Percentiles rank a stretch among this genome's conserved stretches.
These are phyloP conservation scores for Camarhynchus parvulus DNA, from an alignment of 2,113 vertebrate genomes.

Conservation along the genomic window DNA sequence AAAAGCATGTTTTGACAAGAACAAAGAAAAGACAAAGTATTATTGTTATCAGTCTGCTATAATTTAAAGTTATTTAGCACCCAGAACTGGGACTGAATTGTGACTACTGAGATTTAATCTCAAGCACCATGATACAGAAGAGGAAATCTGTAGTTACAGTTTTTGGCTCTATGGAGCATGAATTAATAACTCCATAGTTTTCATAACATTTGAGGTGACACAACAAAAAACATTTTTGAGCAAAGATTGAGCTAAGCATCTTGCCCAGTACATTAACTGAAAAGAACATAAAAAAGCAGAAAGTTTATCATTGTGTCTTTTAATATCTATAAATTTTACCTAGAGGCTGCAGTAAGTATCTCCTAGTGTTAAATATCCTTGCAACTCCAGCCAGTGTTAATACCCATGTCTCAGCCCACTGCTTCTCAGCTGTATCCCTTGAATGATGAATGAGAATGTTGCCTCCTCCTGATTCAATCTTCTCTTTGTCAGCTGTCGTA, in stretches of 20 bases:
- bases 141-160: background rate
- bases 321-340: conserved; percentile 73
- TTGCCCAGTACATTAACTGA: background rate
- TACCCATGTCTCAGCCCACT: conserved; percentile 99
- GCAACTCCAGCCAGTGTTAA: conserved; percentile 95
- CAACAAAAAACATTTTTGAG: background rate
- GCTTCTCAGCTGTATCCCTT: conserved; percentile 98
- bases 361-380: conserved; percentile 96
- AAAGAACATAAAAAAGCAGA: background rate
- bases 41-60: background rate
- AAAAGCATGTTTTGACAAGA: background rate
- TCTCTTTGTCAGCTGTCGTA: conserved; percentile 97
- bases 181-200: background rate
- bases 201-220: background rate
- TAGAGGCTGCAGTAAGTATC: conserved; percentile 92
- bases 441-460: conserved; percentile 99
- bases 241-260: background rate
- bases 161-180: background rate
- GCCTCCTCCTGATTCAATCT: conserved; percentile 97
- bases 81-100: background rate
- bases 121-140: background rate
- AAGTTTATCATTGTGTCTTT: background rate
- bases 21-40: background rate
- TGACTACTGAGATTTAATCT: background rate
- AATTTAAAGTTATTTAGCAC: background rate